Conservation (phyloP, 2,113 vertebrate species). For the Toxostoma redivivum region DNA sequence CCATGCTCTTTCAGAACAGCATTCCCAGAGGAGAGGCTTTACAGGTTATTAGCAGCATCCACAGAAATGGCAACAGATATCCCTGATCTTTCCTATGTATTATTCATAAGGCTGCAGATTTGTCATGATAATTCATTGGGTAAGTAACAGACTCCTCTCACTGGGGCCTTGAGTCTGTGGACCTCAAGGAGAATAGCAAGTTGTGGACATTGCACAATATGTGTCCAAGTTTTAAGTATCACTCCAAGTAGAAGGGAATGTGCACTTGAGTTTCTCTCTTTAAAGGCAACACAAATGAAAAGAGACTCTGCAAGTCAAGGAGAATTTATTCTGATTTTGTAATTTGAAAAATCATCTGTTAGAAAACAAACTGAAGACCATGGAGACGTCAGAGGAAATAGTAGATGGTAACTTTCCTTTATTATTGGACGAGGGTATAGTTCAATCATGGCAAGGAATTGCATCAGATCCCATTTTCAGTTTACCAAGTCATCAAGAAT, state of each 20-base stretch:
- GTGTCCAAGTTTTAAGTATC: not conserved
- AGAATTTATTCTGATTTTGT: not conserved
- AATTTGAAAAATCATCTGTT: not conserved
- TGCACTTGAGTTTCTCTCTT: not conserved
- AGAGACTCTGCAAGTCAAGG: not conserved
- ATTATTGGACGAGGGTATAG: not conserved
- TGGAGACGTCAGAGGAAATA: not conserved
- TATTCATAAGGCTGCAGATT: constrained; percentile 19
- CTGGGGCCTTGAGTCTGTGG: not conserved
- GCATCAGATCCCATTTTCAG: not conserved
- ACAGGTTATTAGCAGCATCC: constrained; percentile 13
- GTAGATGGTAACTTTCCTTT: not conserved
- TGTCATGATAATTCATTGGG: constrained; percentile 18
- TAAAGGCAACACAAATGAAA: not conserved
- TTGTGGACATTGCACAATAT: not conserved
- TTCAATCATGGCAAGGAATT: not conserved
- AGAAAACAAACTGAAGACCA: not conserved
- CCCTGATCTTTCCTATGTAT: not conserved
- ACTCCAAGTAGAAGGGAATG: not conserved
- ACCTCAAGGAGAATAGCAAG: not conserved
- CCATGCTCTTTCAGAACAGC: not conserved
- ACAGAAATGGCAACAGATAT: constrained; percentile 9
- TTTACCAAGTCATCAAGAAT: not conserved
- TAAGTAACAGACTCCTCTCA: not conserved
- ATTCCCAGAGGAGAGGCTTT: constrained; percentile 17